phyloP scores from a whole-genome alignment of 2,797 vertebrate species.

The Tadarida brasiliensis region DNA sequence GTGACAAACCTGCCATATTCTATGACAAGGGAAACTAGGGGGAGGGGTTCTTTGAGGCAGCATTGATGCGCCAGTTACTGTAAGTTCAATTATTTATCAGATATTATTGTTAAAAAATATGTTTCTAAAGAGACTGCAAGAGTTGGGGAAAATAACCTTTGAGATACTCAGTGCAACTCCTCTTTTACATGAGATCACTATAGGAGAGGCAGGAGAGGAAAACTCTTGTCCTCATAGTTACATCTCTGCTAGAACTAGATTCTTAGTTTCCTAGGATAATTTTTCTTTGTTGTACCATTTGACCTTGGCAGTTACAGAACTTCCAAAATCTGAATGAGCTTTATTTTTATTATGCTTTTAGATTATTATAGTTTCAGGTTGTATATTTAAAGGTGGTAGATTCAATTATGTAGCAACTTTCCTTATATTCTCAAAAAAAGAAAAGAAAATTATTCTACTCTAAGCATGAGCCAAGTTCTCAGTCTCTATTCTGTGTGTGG shows the following conservation, averaged over 20 bases:
- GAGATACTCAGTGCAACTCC: neutral
- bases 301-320: neutral
- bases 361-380: conserved; percentile 14
- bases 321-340: conserved; percentile 46
- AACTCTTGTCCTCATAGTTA: neutral
- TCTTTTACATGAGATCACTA: neutral
- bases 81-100: conserved; percentile 5
- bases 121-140: neutral
- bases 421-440: neutral
- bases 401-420: neutral
- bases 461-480: neutral
- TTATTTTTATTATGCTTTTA: conserved; percentile 28
- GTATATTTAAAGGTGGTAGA: neutral
- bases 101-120: neutral
- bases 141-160: neutral
- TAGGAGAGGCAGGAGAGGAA: neutral
- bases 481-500: neutral
- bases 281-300: neutral
- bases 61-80: neutral
- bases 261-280: neutral
- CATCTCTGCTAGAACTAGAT: neutral
- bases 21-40: neutral
- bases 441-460: neutral
- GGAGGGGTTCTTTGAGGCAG: neutral
- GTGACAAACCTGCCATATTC: neutral